Base-by-base conservation (phyloP, 2,113 vertebrate genomes). In the Esox niger region DNA sequence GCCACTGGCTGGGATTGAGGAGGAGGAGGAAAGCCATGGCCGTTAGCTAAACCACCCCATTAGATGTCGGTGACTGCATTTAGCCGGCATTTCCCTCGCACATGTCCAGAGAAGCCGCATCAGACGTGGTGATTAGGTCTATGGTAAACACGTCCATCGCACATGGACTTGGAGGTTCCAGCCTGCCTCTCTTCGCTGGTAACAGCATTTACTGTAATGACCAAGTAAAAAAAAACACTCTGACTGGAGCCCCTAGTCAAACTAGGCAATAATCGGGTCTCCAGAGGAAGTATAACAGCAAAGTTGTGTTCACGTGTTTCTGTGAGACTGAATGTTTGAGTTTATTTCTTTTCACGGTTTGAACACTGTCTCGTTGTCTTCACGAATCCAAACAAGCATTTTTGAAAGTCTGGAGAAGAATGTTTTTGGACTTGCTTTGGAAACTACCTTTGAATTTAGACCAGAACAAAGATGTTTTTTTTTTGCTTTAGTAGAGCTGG, bases 1-100 rank as follows among this genome's bases (percentile, higher is more conserved):
- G 27, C 26, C 26, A 32, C 52, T 56, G 21, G 21, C 32, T 23
- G 54, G 57, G 57, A 38, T 57, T 33, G 52, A 67, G 65, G 52
- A 31, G 35, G 30, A 52, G 64, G 31, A 56, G 54, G 23, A 31
- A 68, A 46, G 65, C 77, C 81, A 82, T 81, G 73, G 76, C 70
- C 15, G n/a, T n/a, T n/a, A 38, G 55, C 74, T 72, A 73, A 84
- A 88, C 88, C 86, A 82, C 86, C 81, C 86, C 79, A 81, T 90
- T 90, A 90, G 78, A 64, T 80, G 35, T 82, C 25, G 88, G 87
- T 85, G 82, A 82, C 80, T 85, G 79, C 80, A 84, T 83, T 82
- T 84, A 82, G 76, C 74, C 75, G 65, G 77, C 70, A 80, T 82
- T 84, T 81, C 82, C 83, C 76, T 21, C 66, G 38, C 82, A 87